Base-by-base conservation (phyloP, 2,797 vertebrate species). In the Gymnothorax javanicus region DNA sequence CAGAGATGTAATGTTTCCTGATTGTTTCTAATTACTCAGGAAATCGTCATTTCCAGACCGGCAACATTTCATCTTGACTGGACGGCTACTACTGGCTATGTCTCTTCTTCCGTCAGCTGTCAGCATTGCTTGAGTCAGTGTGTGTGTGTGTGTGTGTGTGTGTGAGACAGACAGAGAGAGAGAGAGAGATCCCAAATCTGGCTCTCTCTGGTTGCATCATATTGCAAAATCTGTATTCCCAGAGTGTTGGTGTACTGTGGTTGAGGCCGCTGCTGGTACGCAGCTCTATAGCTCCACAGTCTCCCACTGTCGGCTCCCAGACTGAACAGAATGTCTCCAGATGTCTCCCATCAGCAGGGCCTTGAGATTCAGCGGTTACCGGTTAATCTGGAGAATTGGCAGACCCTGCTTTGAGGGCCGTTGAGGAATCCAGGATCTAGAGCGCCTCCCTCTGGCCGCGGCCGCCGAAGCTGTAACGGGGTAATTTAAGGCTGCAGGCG, bases 111-210 rank as follows among this genome's bases (percentile, higher is more conserved):
- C n/a, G 20, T 23, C 60, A 62, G 13, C 17, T 17, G 60, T 62
- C 60, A 62, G 60, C 33, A 43, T 43, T 43, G 33, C 33, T 43
- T 1, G n/a, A 27, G 15, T 87, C 89, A 90, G 90, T 90, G 91
- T 64, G 62, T 64, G 17, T 23, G 4, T 20, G 15, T 23, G 62
- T 64, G 17, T 23, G 2, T 64, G 17, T 64, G 17, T 64, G 62
- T 64, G 17, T 23, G 62, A 20, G 62, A 23, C 17, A 23, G 4
- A 12, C 7, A 2, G 12, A 4, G 58, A 2, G 60, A 15, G 59
- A 4, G 3, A 20, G 62, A 7, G 62, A n/a, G 3, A 43, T n/a
- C 12, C 59, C 59, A 67, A 67, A 67, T 67, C 62, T 67, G 4
- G 2, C 62, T 67, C 20, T 67, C 62, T 67, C 60, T 62, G 60